Evolutionary conservation across 2,888 invertebrate genomes (phyloP).

Genomic region (Cephus pygmeus): DNA sequence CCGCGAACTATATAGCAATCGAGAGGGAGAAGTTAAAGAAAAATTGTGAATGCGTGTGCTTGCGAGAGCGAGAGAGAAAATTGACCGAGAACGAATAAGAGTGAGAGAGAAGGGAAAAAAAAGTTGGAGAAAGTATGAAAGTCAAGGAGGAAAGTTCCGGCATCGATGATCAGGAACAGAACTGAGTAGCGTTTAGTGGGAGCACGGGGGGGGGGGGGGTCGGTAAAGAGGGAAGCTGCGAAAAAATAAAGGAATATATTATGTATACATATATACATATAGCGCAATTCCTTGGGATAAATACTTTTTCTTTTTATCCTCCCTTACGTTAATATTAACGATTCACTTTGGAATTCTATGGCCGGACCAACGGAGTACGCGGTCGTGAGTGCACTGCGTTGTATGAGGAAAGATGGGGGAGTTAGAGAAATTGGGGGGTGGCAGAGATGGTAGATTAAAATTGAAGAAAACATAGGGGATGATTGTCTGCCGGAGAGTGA

Average conservation of each 20-base stretch:
- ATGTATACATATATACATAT: not conserved
- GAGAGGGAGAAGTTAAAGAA: not conserved
- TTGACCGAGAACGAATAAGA: slow-evolving; percentile 7
- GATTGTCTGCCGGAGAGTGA: not conserved
- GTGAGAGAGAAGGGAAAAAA: not conserved
- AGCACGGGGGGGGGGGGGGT: not conserved
- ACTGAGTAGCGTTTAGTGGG: slow-evolving; percentile 41
- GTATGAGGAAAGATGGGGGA: not conserved
- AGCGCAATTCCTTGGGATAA: slow-evolving; percentile 26
- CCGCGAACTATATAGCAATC: not conserved
- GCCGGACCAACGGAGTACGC: not conserved
- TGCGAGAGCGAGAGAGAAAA: slow-evolving; percentile 5
- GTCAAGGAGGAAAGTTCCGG: slow-evolving; percentile 27
- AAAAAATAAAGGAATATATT: slow-evolving; percentile 14
- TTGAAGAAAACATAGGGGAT: not conserved
- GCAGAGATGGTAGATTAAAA: not conserved
- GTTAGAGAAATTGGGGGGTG: not conserved
- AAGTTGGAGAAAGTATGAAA: not conserved
- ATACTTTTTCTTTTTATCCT: slow-evolving; percentile 27
- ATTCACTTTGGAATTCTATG: not conserved
- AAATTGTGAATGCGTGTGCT: slow-evolving; percentile 14
- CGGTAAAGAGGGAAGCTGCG: not conserved
- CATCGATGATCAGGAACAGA: slow-evolving; percentile 39
- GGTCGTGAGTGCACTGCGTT: not conserved
- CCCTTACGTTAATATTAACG: not conserved